These are phyloP conservation scores for Napeogenes sylphis DNA, from an alignment of 2,888 invertebrate species.

Conservation along the genomic window DNA sequence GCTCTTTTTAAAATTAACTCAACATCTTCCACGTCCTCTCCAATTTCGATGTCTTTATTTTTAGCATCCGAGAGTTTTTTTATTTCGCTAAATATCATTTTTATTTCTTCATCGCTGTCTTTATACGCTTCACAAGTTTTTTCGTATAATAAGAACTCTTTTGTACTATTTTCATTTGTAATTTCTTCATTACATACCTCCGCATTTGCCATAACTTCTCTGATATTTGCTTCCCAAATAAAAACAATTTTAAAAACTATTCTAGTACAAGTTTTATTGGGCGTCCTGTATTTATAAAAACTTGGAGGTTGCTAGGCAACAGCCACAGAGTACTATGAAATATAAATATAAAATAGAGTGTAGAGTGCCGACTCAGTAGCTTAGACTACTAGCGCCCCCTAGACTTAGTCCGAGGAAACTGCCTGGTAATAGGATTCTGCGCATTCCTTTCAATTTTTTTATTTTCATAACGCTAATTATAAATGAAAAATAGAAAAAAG, in stretches of 20 bases:
- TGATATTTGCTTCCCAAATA: too few species aligned
- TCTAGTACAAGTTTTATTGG: not conserved
- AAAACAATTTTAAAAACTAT: not conserved
- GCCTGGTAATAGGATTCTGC: too few species aligned
- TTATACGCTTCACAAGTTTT: slow-evolving; percentile 63
- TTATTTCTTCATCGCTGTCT: slow-evolving; percentile 79
- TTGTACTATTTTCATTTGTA: slow-evolving; percentile 66
- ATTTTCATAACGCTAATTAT: too few species aligned
- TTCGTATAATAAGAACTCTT: slow-evolving; percentile 65
- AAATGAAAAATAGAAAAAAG: too few species aligned
- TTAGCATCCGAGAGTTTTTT: slow-evolving; percentile 71
- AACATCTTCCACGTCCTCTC: slow-evolving; percentile 62
- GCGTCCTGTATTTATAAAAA: slow-evolving; percentile 9
- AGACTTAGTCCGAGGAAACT: too few species aligned
- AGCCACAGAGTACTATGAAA: too few species aligned
- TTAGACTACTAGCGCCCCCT: too few species aligned
- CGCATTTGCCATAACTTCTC: slow-evolving; percentile 44
- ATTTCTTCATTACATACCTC: slow-evolving; percentile 38
- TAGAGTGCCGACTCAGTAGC: too few species aligned
- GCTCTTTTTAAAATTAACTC: slow-evolving; percentile 67
- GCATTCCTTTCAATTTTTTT: too few species aligned
- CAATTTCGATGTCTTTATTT: slow-evolving; percentile 46
- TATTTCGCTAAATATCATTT: slow-evolving; percentile 83
- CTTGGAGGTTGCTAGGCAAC: slow-evolving; percentile 13
- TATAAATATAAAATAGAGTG: too few species aligned